Base-by-base conservation (phyloP, 2,888 invertebrate species). In the Trichopria drosophilae region DNA sequence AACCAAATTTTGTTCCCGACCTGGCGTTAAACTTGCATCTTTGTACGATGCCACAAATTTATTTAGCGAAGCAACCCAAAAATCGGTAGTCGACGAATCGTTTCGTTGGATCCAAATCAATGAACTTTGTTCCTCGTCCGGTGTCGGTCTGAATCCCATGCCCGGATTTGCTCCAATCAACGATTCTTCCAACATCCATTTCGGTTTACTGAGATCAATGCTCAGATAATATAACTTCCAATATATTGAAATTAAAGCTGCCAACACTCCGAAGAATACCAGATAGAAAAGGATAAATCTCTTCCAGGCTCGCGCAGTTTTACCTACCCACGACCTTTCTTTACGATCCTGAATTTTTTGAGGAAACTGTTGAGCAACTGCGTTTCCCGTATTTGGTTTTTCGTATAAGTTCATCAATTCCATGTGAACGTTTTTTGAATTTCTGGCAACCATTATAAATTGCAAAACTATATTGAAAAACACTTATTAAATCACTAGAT, bases 221-320 rank as follows among this genome's bases (percentile, higher is more conserved):
- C 88, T 84, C 32, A 84, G 78, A 64, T 90, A 79, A 61, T 98
- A 81, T 1, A 88, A 88, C 53, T 88, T 85, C 83, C 95, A 85
- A 76, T 94, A 93, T 42, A 91, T 83, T 1, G 88, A 82, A 76
- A 94, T 96, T 67, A 97, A 79, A 6, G 87, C 84, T 12, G 88
- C 88, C 71, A 98, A 80, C 50, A 85, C 83, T 37, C 84, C 80
- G 79, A 94, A 97, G 81, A 96, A 97, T 58, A 93, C 81, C 34
- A 82, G 58, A 79, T 97, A 98, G 81, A 97, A 98, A 0, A 86
- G 59, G n/a, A n/a, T n/a, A n/a, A n/a, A n/a, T n/a, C n/a, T n/a
- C n/a, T n/a, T n/a, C n/a, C n/a, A n/a, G n/a, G n/a, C n/a, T n/a
- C n/a, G n/a, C n/a, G n/a, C n/a, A n/a, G n/a, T n/a, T n/a, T n/a